Evolutionary conservation across 1,140 invertebrate genomes (phyloP).

Genomic region (Drosophila bifasciata): DNA sequence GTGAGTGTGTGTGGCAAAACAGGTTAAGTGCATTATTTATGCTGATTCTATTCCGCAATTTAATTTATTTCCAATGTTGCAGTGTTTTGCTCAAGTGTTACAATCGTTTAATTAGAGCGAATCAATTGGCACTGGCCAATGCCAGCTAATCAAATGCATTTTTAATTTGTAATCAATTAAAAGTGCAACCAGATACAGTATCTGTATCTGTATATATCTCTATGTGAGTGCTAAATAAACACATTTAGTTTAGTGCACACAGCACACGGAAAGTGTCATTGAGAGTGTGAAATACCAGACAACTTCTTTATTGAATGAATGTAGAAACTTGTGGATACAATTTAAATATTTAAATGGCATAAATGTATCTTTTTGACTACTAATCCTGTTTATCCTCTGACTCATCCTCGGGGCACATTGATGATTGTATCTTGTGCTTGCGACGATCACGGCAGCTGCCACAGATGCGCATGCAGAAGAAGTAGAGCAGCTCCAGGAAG

Average conservation of each 20-base stretch:
- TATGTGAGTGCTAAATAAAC: slow-evolving; percentile 7
- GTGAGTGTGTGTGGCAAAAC: neutral
- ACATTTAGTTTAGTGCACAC: slow-evolving; percentile 8
- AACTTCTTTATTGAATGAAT: neutral
- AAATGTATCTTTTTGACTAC: neutral
- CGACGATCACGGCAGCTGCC: slow-evolving; percentile 66
- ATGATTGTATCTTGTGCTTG: slow-evolving; percentile 60
- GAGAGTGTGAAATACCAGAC: slow-evolving; percentile 29
- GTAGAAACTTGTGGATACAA: too few species aligned
- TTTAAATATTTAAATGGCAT: too few species aligned
- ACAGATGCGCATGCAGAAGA: slow-evolving; percentile 80
- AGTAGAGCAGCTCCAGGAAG: slow-evolving; percentile 86
- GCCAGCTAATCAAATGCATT: slow-evolving; percentile 44
- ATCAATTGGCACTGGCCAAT: slow-evolving; percentile 34
- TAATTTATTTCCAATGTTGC: slow-evolving; percentile 20
- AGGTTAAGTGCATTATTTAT: slow-evolving; percentile 21
- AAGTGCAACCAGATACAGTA: slow-evolving; percentile 16
- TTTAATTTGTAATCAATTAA: slow-evolving; percentile 58
- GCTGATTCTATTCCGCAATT: slow-evolving; percentile 1
- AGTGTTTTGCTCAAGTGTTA: slow-evolving; percentile 18
- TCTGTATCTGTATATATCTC: neutral
- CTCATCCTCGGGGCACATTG: slow-evolving; percentile 41
- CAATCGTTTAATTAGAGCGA: slow-evolving; percentile 51
- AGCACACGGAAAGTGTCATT: slow-evolving; percentile 8
- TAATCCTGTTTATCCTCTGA: slow-evolving; percentile 26